phyloP scores from a whole-genome alignment of 2,797 vertebrate species.

The Cyprinodon diabolis region DNA sequence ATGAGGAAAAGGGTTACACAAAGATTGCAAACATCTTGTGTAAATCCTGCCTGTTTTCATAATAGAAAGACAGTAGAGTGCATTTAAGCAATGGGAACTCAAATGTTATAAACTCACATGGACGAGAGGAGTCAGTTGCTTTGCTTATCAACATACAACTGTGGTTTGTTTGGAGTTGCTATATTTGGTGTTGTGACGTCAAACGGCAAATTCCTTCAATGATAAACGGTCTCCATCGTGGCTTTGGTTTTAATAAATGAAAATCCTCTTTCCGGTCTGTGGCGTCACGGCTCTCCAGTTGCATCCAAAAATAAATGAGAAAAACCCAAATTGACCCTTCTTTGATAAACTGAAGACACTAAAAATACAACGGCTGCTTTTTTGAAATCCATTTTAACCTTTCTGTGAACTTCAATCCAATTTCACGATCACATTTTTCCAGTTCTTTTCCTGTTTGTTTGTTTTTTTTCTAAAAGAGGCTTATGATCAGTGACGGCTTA shows the following conservation, averaged over 20 bases:
- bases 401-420: slow-evolving; percentile 1
- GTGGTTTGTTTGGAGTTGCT: slow-evolving; percentile 48
- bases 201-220: slow-evolving; percentile 46
- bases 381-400: background rate
- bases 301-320: background rate
- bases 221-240: slow-evolving; percentile 30
- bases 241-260: slow-evolving; percentile 8
- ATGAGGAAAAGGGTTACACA: slow-evolving; percentile 9
- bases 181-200: slow-evolving; percentile 48
- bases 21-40: slow-evolving; percentile 9
- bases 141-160: slow-evolving; percentile 47
- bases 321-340: background rate
- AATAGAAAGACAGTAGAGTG: slow-evolving; percentile 22
- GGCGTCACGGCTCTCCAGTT: background rate
- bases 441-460: background rate
- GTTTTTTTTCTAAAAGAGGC: background rate
- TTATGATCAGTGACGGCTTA: background rate
- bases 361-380: slow-evolving; percentile 1
- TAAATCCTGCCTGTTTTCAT: slow-evolving; percentile 28
- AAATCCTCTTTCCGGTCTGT: background rate
- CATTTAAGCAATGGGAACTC: slow-evolving; percentile 23
- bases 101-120: slow-evolving; percentile 30
- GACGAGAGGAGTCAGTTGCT: slow-evolving; percentile 64
- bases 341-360: background rate
- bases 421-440: slow-evolving; percentile 6